A percentile compares a stretch with the other conserved stretches of the same genome.
Conservation (phyloP, 2,797 vertebrate species). For the Fundulus diaphanus region DNA sequence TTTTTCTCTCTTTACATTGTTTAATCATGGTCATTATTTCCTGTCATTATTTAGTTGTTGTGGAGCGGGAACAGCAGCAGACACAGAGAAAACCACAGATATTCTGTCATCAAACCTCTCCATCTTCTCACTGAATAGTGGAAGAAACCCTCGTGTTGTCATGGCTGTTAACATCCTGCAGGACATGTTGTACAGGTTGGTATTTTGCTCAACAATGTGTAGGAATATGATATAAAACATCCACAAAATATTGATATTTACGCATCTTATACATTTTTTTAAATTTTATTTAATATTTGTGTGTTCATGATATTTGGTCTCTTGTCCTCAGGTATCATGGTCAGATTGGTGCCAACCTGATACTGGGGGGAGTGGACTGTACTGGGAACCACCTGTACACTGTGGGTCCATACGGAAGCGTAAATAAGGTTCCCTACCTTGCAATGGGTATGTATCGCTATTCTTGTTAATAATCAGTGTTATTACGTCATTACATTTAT, state of each 20-base stretch:
- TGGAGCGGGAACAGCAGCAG: constrained; percentile 83
- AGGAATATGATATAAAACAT: background rate
- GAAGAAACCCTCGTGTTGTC: constrained; percentile 75
- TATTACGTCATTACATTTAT: background rate
- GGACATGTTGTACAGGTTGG: constrained; percentile 81
- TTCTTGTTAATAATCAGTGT: rapidly evolving
- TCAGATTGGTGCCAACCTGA: constrained; percentile 77
- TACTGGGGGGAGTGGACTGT: constrained; percentile 81
- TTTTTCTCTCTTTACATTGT: background rate
- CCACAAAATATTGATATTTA: background rate
- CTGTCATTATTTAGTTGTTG: constrained; percentile 70
- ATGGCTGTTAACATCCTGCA: constrained; percentile 82
- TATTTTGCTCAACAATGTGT: background rate
- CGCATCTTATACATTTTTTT: background rate
- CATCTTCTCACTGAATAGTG: constrained; percentile 78
- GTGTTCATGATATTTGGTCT: background rate
- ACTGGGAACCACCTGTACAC: constrained; percentile 77
- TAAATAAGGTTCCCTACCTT: constrained; percentile 68
- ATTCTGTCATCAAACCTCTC: constrained; percentile 81
- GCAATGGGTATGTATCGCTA: constrained; percentile 73
- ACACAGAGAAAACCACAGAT: constrained; percentile 81
- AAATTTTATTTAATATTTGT: background rate
- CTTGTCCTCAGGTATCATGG: constrained; percentile 71
- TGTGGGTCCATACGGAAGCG: constrained; percentile 73
- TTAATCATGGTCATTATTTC: background rate